Evolutionary conservation across 30 jellyfish, hydroid and myxozoan genomes (phyloP), one percentile per base, ranked within the genome.

Genomic region (Hydractinia symbiolongicarpus): DNA sequence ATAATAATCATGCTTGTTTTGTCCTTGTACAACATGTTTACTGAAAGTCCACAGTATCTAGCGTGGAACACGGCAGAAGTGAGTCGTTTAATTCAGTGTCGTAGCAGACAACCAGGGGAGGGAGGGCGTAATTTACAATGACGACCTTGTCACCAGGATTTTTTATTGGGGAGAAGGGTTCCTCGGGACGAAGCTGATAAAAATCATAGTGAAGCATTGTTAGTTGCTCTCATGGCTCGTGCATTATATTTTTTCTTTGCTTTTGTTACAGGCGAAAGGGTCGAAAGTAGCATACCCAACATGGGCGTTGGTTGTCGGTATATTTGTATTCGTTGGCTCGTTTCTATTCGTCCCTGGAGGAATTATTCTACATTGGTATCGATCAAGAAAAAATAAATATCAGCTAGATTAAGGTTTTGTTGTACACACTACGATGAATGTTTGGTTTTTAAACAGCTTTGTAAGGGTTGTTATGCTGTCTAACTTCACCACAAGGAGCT

Each of bases 271-370:
- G 96, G 81, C 83, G 88, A 44, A 51, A 58, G 77, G 73, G 62
- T 82, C 40, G 82, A 78, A 89, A 66, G 86, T 62, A 20, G 91
- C 91, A 9, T 89, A 89, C 75, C 96, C 96, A n/a, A 89, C 84
- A 50, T 84, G 95, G 96, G 94, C 95, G 74, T 54, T 89, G 55
- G 88, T 82, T 56, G 91, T 83, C 76, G 96, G 94, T 61, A 84
- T 89, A 5, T 69, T 79, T 8, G 86, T 88, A 20, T 76, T 88
- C 53, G 80, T 87, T n/a, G 10, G 82, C 53, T 83, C 89, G 62
- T 73, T 87, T 52, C 5, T 82, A 57, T 82, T 78, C 80, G 86
- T 88, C 10, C 96, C 96, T 7, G 83, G 52, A n/a, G 55, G 74
- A n/a, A 75, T 75, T 11, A 53, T 75, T 15, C 9, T 20, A 5